A percentile compares a stretch with the other conserved stretches of the same genome.
Conservation (phyloP, 2,797 vertebrate species). For the Eurystomus glaucurus region DNA sequence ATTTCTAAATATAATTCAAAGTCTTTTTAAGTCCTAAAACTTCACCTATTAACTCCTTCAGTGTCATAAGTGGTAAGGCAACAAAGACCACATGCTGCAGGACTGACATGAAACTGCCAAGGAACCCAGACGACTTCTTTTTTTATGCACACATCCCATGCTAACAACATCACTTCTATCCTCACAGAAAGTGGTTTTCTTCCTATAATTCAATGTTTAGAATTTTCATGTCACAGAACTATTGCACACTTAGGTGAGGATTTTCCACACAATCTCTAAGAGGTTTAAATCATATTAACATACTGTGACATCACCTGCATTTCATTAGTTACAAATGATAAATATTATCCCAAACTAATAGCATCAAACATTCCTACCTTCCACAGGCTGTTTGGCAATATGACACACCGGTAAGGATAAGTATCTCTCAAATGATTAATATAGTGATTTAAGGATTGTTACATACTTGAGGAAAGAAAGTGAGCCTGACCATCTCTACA, state of each 20-base stretch:
- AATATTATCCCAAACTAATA: not conserved
- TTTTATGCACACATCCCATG: not conserved
- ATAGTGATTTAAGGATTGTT: not conserved
- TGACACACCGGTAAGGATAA: not conserved
- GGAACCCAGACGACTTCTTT: not conserved
- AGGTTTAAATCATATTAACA: not conserved
- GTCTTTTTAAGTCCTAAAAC: not conserved
- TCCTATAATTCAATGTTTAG: not conserved
- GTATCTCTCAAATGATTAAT: not conserved
- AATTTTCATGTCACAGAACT: not conserved
- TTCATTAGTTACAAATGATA: not conserved
- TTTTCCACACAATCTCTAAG: not conserved
- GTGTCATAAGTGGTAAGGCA: not conserved
- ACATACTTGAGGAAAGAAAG: not conserved
- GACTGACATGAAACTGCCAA: not conserved
- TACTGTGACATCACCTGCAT: not conserved
- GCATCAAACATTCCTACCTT: not conserved
- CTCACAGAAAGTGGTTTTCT: not conserved
- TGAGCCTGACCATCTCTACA: not conserved
- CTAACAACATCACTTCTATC: not conserved
- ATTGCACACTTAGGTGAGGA: not conserved
- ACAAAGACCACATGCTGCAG: not conserved
- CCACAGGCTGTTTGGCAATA: not conserved
- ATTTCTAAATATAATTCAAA: slow-evolving; percentile 35
- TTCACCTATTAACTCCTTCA: not conserved